A percentile compares a stretch with the other conserved stretches of the same genome.
These are phyloP conservation scores for Irena cyanogastra DNA, from an alignment of 2,113 vertebrate species.

Conservation along the genomic window DNA sequence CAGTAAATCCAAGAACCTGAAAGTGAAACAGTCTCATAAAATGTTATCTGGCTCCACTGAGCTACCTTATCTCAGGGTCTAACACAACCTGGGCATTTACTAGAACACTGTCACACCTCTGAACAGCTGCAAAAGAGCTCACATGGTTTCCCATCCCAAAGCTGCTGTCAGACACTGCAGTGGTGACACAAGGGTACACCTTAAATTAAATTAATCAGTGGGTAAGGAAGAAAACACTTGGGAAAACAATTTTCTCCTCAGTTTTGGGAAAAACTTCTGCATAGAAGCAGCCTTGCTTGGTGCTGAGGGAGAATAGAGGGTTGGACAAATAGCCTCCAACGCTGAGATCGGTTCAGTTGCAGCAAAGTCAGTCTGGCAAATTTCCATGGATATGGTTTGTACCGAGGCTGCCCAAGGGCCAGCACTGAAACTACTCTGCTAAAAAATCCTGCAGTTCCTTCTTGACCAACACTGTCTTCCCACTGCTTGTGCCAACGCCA, in stretches of 20 bases:
- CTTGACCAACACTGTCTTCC: not conserved
- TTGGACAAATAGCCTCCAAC: not conserved
- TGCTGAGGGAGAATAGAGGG: not conserved
- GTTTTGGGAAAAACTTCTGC: not conserved
- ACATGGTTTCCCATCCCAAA: not conserved
- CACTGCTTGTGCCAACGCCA: not conserved
- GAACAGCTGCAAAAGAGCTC: not conserved
- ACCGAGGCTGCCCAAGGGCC: not conserved
- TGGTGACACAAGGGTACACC: not conserved
- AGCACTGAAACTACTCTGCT: not conserved
- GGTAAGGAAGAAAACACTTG: not conserved
- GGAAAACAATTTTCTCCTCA: not conserved
- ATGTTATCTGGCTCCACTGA: not conserved
- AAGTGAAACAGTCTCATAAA: not conserved
- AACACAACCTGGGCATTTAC: not conserved
- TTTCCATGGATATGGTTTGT: not conserved
- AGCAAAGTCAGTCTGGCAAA: not conserved
- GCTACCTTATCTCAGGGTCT: not conserved
- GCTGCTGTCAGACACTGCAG: not conserved
- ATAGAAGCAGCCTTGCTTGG: not conserved
- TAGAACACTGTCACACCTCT: not conserved
- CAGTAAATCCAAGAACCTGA: not conserved
- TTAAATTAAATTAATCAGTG: not conserved
- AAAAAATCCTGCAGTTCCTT: not conserved
- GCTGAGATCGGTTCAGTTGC: not conserved